Percentiles rank a stretch among this genome's conserved stretches.
phyloP scores from a whole-genome alignment of 2,113 vertebrate genomes.

The Cochlearius cochlearius region DNA sequence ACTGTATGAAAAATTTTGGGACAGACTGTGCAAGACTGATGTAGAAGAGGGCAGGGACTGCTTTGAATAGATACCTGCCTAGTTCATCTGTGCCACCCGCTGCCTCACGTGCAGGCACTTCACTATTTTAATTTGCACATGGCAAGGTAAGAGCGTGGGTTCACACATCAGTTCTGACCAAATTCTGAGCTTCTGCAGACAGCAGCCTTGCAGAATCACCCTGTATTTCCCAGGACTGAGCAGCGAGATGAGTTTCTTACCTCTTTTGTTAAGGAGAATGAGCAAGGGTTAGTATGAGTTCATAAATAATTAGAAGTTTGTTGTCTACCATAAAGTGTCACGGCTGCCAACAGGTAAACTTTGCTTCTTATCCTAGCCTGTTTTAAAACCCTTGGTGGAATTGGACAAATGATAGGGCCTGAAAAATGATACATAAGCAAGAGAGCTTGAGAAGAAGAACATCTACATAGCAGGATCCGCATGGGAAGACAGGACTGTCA shows the following conservation, averaged over 20 bases:
- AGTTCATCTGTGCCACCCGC: background rate
- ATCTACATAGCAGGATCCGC: background rate
- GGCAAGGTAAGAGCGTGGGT: background rate
- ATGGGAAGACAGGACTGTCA: background rate
- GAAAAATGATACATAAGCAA: background rate
- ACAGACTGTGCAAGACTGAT: background rate
- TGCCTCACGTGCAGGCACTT: accelerated
- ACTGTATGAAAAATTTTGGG: background rate
- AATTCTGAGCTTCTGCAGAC: background rate
- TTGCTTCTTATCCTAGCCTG: background rate
- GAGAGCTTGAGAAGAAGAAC: background rate
- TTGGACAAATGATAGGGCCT: background rate
- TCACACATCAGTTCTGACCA: background rate
- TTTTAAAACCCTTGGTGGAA: background rate
- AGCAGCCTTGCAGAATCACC: background rate
- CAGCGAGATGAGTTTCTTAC: background rate
- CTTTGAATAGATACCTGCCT: background rate
- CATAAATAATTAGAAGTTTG: background rate
- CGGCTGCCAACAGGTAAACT: background rate
- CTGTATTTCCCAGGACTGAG: background rate
- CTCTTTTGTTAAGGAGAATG: background rate
- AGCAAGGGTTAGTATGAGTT: background rate
- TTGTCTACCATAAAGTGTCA: background rate
- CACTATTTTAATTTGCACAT: background rate
- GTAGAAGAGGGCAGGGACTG: background rate